Evolutionary conservation across 2,797 vertebrate species (phyloP), one percentile per base, ranked within the genome.

Genomic region (Rhinophrynus dorsalis): DNA sequence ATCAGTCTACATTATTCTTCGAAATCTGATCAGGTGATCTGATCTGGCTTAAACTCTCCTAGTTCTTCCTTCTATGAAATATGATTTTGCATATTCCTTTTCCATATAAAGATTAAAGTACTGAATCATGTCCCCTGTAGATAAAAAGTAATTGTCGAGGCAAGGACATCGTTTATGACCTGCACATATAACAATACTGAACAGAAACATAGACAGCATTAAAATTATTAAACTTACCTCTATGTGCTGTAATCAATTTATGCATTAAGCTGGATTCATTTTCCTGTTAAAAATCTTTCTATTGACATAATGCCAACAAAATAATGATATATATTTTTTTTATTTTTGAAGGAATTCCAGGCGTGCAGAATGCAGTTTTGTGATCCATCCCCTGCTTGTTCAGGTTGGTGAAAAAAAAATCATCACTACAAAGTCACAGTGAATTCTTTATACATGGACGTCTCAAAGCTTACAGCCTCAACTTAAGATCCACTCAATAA

Each of bases 341-440:
- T 17, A 52, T 51, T 59, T 77, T n/a, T 60, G 66, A 85, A 97
- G 93, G 87, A 87, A 69, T 80, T 90, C 0, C 89, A 90, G 85
- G 78, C 77, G 23, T 68, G 44, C 82, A 77, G 77, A 67, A 57
- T 82, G 81, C 88, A 88, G 51, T 81, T 83, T 8, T 73, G 88
- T 27, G 92, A 93, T 9, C 48, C 89, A 0, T 90, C 75, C 35
- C 78, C 82, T 69, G 82, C 90, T 20, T 74, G 86, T 57, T 74
- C 90, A 90, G 87, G 97, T 98, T 83, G 86, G 94, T 95, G 23
- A 13, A 51, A 67, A 47, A 54, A 73, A 60, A 77, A 52, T 3
- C 5, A 52, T 0, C n/a, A 61, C 35, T 60, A 12, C 32, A 40
- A 51, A 73, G 54, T 15, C 61, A 32, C 52, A 44, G 45, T 38